Evolutionary conservation across 2,888 invertebrate species (phyloP).

Genomic region (Hirtodrosophila trivittata): DNA sequence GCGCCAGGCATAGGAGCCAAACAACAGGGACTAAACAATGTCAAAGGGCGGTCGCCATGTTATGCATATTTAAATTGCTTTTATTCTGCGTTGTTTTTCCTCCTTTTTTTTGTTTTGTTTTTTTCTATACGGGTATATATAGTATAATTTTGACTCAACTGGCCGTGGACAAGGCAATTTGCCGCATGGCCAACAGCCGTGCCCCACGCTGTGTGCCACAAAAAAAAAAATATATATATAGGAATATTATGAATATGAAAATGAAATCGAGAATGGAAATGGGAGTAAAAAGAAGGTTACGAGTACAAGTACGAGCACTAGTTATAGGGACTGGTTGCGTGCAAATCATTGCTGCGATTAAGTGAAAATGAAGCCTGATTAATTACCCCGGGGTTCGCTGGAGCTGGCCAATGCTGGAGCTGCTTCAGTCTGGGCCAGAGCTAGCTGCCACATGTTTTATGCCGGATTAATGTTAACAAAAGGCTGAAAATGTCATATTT

Average conservation of each 20-base stretch:
- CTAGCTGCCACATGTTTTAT: constrained; percentile 33
- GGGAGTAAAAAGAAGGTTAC: constrained; percentile 13
- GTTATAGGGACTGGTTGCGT: constrained; percentile 50
- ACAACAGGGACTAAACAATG: constrained; percentile 21
- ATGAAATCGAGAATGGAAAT: too few species aligned
- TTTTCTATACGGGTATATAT: background rate
- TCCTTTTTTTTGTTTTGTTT: background rate
- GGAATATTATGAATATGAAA: constrained; percentile 28
- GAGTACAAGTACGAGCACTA: background rate
- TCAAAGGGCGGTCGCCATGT: constrained; percentile 47
- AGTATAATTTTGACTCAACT: constrained; percentile 19
- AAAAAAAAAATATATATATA: constrained; percentile 16
- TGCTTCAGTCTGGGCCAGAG: background rate
- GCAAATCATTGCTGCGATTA: constrained; percentile 73
- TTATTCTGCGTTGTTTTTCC: constrained; percentile 42
- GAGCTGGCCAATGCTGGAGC: background rate
- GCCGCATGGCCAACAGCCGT: constrained; percentile 6
- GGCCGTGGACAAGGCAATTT: constrained; percentile 31
- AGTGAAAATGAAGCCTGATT: constrained; percentile 76
- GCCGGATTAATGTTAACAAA: constrained; percentile 60
- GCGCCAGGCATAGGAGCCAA: constrained; percentile 12
- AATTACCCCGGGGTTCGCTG: constrained; percentile 47
- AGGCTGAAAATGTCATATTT: constrained; percentile 67
- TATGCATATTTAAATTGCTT: constrained; percentile 71
- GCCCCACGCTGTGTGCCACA: constrained; percentile 34